Percentiles rank a stretch among this genome's conserved stretches.
Evolutionary conservation across 2,888 invertebrate genomes (phyloP).

Genomic region (Arrhopalites spinosus): DNA sequence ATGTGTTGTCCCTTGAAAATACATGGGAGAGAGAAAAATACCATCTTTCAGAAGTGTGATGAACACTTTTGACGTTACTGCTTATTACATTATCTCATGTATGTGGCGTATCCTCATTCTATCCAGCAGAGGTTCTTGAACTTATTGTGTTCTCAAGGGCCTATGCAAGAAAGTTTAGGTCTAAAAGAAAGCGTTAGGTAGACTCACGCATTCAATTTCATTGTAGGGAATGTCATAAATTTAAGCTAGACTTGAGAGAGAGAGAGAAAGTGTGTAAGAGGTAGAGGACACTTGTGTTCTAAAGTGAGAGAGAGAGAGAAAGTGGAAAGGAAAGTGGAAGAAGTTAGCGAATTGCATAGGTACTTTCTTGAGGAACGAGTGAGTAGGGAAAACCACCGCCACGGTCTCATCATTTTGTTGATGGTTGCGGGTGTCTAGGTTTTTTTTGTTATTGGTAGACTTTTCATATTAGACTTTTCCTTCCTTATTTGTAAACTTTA

Average conservation of each 20-base stretch:
- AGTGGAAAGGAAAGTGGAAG: not conserved
- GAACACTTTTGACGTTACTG: not conserved
- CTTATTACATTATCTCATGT: not conserved
- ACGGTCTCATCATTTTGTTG: conserved; percentile 20
- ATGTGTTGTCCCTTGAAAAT: too few species aligned
- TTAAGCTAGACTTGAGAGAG: conserved; percentile 25
- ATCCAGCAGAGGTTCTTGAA: not conserved
- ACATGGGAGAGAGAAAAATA: not conserved
- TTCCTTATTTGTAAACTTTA: not conserved
- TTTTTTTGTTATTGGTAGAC: not conserved
- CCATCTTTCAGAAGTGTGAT: not conserved
- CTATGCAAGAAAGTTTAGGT: not conserved
- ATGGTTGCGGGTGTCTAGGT: conserved; percentile 14
- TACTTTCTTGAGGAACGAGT: not conserved
- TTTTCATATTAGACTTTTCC: not conserved
- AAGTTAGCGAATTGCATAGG: conserved; percentile 10
- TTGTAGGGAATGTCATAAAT: conserved; percentile 33
- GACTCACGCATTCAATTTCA: conserved; percentile 36
- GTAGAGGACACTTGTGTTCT: conserved; percentile 3
- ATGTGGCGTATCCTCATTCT: too few species aligned
- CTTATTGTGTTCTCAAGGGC: conserved; percentile 1
- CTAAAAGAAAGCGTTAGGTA: not conserved
- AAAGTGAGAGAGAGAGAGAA: conserved; percentile 11
- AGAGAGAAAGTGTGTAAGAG: not conserved
- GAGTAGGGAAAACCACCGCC: conserved; percentile 5